Conservation (phyloP, 2,888 invertebrate genomes). For the Drosophila subsilvestris region DNA sequence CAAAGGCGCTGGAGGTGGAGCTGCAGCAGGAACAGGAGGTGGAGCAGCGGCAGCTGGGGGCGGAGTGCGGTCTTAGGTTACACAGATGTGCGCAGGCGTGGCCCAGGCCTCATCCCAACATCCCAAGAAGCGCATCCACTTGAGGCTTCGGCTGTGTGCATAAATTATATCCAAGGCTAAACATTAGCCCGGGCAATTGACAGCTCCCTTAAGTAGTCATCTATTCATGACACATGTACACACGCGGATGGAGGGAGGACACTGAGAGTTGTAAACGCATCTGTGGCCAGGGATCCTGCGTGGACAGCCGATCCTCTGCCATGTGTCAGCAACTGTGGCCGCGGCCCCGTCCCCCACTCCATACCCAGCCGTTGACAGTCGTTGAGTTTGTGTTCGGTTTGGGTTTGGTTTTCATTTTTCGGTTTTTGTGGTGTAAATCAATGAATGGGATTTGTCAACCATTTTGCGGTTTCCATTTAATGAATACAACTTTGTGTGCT, state of each 20-base stretch:
- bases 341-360: neutral
- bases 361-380: constrained; percentile 55
- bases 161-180: constrained; percentile 57
- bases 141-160: constrained; percentile 51
- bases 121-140: constrained; percentile 58
- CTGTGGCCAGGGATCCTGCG: constrained; percentile 33
- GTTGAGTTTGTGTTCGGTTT: neutral
- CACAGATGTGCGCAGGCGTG: constrained; percentile 61
- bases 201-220: constrained; percentile 62
- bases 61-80: constrained; percentile 61
- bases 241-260: constrained; percentile 32
- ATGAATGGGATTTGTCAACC: constrained; percentile 24
- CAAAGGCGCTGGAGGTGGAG: constrained; percentile 37
- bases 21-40: neutral
- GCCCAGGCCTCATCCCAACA: constrained; percentile 24
- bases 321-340: constrained; percentile 71
- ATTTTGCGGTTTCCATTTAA: constrained; percentile 41
- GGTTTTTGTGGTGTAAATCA: constrained; percentile 39
- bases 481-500: constrained; percentile 18
- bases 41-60: constrained; percentile 38
- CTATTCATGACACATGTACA: constrained; percentile 35
- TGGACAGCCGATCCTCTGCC: constrained; percentile 29
- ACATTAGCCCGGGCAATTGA: constrained; percentile 65
- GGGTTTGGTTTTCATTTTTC: no score
- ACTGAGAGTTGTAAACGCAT: constrained; percentile 64